Evolutionary conservation across 2,113 vertebrate species (phyloP).

Genomic region (Alethe diademata): DNA sequence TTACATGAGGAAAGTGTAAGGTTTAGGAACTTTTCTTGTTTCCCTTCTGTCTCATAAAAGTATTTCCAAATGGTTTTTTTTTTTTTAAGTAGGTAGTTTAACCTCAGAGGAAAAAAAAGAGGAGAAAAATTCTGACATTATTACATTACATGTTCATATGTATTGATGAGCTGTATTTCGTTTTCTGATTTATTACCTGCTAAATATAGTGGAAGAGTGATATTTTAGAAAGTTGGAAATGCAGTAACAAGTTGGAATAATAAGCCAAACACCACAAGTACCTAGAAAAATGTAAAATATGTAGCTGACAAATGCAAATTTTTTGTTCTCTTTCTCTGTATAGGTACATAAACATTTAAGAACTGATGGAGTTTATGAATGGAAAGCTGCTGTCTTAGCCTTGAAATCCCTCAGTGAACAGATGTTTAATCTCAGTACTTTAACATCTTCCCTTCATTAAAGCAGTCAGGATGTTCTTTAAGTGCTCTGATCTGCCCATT

Average conservation of each 20-base stretch:
- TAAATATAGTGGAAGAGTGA: neutral
- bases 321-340: conserved; percentile 3
- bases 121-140: neutral
- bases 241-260: neutral
- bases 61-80: neutral
- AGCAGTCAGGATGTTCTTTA: neutral
- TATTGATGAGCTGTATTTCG: neutral
- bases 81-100: neutral
- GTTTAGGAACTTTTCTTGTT: neutral
- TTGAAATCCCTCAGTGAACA: conserved; percentile 7
- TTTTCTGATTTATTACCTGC: neutral
- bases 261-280: neutral
- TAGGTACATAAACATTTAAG: neutral
- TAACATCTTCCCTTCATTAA: neutral
- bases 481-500: neutral
- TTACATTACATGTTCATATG: neutral
- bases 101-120: neutral
- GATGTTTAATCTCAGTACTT: conserved; percentile 36
- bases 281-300: neutral
- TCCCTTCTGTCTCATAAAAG: neutral
- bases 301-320: conserved; percentile 4
- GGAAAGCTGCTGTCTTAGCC: neutral
- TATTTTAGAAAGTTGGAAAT: neutral
- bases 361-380: conserved; percentile 12
- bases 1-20: neutral